Base-by-base conservation (phyloP, 2,888 invertebrate genomes). In the Nemotelus nigrinus region DNA sequence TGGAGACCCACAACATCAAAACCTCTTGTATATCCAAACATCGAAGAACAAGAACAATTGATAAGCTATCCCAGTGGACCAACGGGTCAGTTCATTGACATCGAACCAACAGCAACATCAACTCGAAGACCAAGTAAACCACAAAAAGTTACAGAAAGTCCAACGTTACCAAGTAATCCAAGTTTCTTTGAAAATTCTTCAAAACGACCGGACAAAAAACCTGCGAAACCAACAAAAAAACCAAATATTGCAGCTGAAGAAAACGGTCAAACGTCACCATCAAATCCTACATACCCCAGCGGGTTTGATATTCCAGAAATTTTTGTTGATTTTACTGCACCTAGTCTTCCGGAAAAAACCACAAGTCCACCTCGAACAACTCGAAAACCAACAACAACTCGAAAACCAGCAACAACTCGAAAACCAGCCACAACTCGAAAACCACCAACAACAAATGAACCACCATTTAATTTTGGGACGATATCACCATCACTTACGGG, bases 371-470 rank as follows among this genome's bases (percentile, higher is more conserved):
- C 25, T 25, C 53, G n/a, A n/a, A 7, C 53, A 2, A 10, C 47
- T 10, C 10, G 10, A 45, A 8, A 39, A 39, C 67, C 10, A 8
- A 47, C 41, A 44, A 67, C 4, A 53, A 53, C 53, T 10, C 7
- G 53, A 53, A 53, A 53, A 25, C 25, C 25, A 25, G 8, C 2
- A n/a, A 7, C 53, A 2, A 10, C 47, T 10, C 10, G 10, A 45
- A 8, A 39, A 39, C 67, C 10, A 8, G n/a, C 41, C 5, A 67
- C 4, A 53, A 53, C 53, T n/a, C 7, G 25, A 25, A 47, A 25
- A n/a, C 72, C 72, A 25, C 2, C 44, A 44, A 45, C 3, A 5
- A 58, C 10, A 2, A 72, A 72, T 39, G 47, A 72, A 72, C 72
- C 58, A 47, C 72, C 58, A 10, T 47, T 47, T n/a, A 47, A 47